phyloP scores from a whole-genome alignment of 1,140 invertebrate species.

The Trinorchestia longiramus region DNA sequence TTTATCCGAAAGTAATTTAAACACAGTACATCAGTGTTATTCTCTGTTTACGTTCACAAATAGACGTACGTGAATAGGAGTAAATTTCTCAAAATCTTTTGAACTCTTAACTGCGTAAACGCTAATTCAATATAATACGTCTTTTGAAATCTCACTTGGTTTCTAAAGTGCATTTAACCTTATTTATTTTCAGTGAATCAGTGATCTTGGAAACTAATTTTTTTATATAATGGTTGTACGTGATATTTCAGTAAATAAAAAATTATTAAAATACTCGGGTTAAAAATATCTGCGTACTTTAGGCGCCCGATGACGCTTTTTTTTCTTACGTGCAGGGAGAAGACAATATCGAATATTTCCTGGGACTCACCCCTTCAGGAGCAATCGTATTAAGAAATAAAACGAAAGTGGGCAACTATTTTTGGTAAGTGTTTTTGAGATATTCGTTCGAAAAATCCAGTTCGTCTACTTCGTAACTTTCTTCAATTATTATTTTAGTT shows the following conservation, averaged over 20 bases:
- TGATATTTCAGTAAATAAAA: too few species aligned
- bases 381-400: slow-evolving; percentile 95
- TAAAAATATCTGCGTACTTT: neutral
- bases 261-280: too few species aligned
- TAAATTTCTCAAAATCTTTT: neutral
- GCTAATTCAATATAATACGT: neutral
- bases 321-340: slow-evolving; percentile 81
- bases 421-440: slow-evolving; percentile 79
- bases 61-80: neutral
- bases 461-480: neutral
- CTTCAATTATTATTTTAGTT: neutral
- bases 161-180: too few species aligned
- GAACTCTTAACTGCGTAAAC: neutral
- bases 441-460: neutral
- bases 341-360: slow-evolving; percentile 95
- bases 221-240: too few species aligned
- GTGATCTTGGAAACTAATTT: too few species aligned
- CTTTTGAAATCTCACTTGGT: neutral
- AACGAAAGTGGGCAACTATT: slow-evolving; percentile 98
- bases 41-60: neutral
- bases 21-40: neutral
- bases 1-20: neutral
- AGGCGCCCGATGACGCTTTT: neutral
- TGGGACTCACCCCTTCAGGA: slow-evolving; percentile 96
- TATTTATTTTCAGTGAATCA: too few species aligned